Evolutionary conservation across 2,113 vertebrate species (phyloP).

Genomic region (Catharus bicknelli): DNA sequence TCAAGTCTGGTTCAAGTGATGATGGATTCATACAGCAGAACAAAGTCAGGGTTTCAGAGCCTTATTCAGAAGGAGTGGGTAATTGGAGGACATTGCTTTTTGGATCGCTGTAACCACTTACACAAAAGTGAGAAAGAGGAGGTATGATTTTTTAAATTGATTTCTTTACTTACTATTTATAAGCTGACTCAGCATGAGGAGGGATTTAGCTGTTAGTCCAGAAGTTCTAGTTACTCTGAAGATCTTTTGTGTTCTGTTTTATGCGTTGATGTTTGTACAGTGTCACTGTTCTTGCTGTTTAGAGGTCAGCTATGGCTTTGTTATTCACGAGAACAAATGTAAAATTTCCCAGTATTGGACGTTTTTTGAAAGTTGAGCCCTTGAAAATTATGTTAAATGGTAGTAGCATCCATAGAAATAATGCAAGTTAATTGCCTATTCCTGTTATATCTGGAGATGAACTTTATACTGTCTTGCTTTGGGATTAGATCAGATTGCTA

Average conservation of each 20-base stretch:
- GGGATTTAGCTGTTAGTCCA: not conserved
- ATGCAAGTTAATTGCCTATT: not conserved
- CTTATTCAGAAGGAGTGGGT: constrained; percentile 90
- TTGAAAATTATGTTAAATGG: not conserved
- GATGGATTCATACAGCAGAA: constrained; percentile 86
- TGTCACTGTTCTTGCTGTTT: not conserved
- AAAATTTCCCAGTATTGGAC: not conserved
- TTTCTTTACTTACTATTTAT: not conserved
- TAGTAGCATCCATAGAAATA: not conserved
- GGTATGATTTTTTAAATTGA: constrained; percentile 36
- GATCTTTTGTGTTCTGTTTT: not conserved
- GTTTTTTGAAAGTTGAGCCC: not conserved
- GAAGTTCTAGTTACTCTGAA: not conserved
- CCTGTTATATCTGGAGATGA: not conserved
- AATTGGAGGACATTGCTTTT: constrained; percentile 81
- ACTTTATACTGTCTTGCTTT: not conserved
- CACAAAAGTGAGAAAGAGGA: constrained; percentile 84
- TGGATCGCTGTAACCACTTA: constrained; percentile 87
- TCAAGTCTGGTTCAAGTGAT: constrained; percentile 88
- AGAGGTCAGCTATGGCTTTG: not conserved
- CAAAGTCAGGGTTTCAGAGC: constrained; percentile 84
- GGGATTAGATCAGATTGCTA: not conserved
- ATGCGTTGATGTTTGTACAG: not conserved
- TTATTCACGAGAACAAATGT: not conserved
- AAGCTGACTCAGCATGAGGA: not conserved